Conservation (phyloP, 2,888 invertebrate genomes). For the Epsilonema sp. region DNA sequence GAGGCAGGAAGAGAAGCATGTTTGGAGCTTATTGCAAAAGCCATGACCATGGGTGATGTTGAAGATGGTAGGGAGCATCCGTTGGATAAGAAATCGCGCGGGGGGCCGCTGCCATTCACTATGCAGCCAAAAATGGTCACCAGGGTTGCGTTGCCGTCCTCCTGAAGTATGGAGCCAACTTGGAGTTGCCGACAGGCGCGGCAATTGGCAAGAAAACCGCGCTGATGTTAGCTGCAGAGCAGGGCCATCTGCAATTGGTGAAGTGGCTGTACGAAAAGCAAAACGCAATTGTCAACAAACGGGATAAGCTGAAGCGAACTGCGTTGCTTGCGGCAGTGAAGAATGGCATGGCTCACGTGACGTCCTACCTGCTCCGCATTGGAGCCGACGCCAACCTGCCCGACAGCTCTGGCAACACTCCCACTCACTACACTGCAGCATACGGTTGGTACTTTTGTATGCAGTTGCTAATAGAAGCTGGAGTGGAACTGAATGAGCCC, state of each 20-base stretch:
- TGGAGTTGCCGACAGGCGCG: slow-evolving; percentile 30
- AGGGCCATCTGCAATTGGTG: slow-evolving; percentile 32
- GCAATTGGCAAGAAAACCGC: slow-evolving; percentile 32
- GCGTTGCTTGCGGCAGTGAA: slow-evolving; percentile 37
- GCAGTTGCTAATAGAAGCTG: slow-evolving; percentile 33
- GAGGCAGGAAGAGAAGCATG: slow-evolving; percentile 30
- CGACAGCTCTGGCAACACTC: slow-evolving; percentile 37
- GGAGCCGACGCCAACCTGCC: slow-evolving; percentile 33
- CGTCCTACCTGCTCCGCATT: slow-evolving; percentile 33
- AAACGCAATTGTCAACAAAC: slow-evolving; percentile 14
- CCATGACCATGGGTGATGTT: not conserved
- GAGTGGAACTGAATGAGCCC: slow-evolving; percentile 13
- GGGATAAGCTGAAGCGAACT: slow-evolving; percentile 35
- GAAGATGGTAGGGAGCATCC: no score
- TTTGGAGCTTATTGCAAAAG: slow-evolving; percentile 29
- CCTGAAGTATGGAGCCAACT: slow-evolving; percentile 30
- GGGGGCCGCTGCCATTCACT: slow-evolving; percentile 32
- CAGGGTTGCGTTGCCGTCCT: slow-evolving; percentile 29
- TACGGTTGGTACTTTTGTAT: slow-evolving; percentile 39
- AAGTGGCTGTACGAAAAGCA: slow-evolving; percentile 32
- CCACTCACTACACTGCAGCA: slow-evolving; percentile 38
- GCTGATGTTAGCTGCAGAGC: slow-evolving; percentile 34
- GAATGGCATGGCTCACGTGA: slow-evolving; percentile 35
- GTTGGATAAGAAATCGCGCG: not conserved
- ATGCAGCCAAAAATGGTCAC: slow-evolving; percentile 30